Base-by-base conservation (phyloP, 37 sponge, comb jelly and placozoan species). In the Eunapius fragilis region DNA sequence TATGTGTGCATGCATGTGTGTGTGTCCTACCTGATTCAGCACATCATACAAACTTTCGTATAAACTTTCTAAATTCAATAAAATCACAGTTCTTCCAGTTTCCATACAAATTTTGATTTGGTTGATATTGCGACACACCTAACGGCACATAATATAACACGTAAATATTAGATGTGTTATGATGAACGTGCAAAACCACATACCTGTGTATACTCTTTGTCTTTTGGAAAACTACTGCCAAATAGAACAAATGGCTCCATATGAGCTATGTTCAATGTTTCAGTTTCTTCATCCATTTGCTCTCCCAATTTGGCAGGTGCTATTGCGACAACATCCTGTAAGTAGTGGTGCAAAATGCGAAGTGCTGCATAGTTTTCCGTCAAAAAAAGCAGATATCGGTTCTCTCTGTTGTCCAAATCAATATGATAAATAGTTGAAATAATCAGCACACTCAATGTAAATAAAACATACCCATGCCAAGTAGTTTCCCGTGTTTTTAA, bases 151-250 rank as follows among this genome's bases (percentile, higher is more conserved):
- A 22, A 17, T 25, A 17, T 13, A 72, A 14, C 13, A 22, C 14
- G 14, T 25, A 72, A n/a, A 32, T 25, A 72, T 72, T 58, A 41
- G 3, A 41, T 41, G 6, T 41, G 6, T 41, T 3, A 6, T 6
- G 6, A 41, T 41, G 41, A 41, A 6, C 6, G 41, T 41, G 41
- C 41, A 41, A 41, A 6, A 3, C 3, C 2, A 11, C 71, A 24
- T 71, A 96, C 96, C 83, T 94, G 95, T 25, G 98, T 96, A 87
- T 98, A 98, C 27, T 96, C 98, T 70, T 91, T 89, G 78, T 98
- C 98, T 88, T 88, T 92, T 25, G 98, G 96, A 72, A 98, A 98
- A 78, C 92, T 94, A 68, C 96, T 96, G 22, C 97, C 97, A 90
- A 98, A 98, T 33, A 96, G 81, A 19, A 94, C 88, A 85, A 85